phyloP scores from a whole-genome alignment of 1,140 invertebrate genomes.

The Drosophila triauraria region DNA sequence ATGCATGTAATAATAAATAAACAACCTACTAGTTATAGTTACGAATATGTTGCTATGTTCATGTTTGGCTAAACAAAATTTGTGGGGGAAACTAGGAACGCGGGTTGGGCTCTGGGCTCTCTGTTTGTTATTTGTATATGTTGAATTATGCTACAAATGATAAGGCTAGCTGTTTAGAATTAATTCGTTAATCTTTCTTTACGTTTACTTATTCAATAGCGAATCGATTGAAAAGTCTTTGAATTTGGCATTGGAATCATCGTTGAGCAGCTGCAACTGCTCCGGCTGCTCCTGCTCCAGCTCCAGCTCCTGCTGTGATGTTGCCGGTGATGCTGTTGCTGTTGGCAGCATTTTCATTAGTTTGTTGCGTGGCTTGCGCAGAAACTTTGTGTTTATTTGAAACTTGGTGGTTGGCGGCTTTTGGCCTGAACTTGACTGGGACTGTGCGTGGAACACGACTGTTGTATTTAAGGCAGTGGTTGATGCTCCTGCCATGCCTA shows the following conservation, averaged over 20 bases:
- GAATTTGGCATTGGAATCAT: conserved; percentile 84
- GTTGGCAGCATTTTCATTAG: conserved; percentile 66
- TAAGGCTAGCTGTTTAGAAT: conserved; percentile 47
- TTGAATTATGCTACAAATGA: conserved; percentile 70
- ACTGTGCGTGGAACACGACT: conserved; percentile 9
- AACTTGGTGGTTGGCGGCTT: conserved; percentile 69
- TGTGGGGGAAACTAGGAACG: conserved; percentile 62
- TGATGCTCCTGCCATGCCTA: conserved; percentile 7
- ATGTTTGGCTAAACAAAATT: conserved; percentile 71
- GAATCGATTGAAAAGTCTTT: conserved; percentile 85
- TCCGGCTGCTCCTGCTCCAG: conserved; percentile 13
- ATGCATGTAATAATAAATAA: conserved; percentile 79
- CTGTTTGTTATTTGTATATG: conserved; percentile 19
- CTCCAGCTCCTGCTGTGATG: conserved; percentile 17
- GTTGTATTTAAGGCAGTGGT: conserved; percentile 5
- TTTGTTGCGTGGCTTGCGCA: conserved; percentile 81
- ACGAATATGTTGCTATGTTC: conserved; percentile 46
- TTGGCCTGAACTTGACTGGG: conserved; percentile 26
- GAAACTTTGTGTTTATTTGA: conserved; percentile 83
- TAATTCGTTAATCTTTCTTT: conserved; percentile 32
- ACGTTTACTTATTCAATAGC: conserved; percentile 76
- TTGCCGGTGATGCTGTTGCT: conserved; percentile 26
- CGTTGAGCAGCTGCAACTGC: conserved; percentile 55
- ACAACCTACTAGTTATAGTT: conserved; percentile 64
- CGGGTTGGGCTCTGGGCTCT: conserved; percentile 49